A percentile compares a stretch with the other conserved stretches of the same genome.
These are phyloP conservation scores for Synodontis membranacea DNA, from an alignment of 2,113 vertebrate species.

Conservation along the genomic window DNA sequence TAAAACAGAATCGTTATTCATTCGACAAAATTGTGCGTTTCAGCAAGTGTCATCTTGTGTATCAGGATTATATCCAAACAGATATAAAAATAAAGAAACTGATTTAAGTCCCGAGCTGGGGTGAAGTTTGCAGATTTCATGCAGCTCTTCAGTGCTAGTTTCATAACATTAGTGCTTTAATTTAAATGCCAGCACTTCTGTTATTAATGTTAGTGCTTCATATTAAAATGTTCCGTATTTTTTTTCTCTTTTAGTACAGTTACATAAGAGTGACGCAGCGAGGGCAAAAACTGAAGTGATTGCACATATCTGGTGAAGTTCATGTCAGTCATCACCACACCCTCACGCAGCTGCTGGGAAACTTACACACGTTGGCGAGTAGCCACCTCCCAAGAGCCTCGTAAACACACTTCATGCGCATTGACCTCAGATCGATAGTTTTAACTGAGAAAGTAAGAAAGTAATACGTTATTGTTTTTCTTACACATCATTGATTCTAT, in stretches of 20 bases:
- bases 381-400: not conserved
- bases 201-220: not conserved
- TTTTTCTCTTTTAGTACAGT: not conserved
- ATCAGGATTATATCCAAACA: not conserved
- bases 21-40: not conserved
- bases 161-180: not conserved
- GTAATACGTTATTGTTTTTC: not conserved
- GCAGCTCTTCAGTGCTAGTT: not conserved
- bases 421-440: not conserved
- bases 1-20: not conserved
- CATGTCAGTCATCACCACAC: not conserved
- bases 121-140: not conserved
- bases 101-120: not conserved
- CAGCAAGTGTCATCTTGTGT: not conserved
- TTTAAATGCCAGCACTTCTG: not conserved
- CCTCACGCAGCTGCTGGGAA: constrained; percentile 11
- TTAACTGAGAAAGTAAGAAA: not conserved
- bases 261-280: constrained; percentile 13
- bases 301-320: not conserved
- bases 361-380: not conserved
- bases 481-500: not conserved
- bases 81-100: not conserved
- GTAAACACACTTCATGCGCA: not conserved
- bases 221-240: not conserved
- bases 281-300: not conserved